Evolutionary conservation across 35 echinoderm and acorn worm species (phyloP).

Genomic region (Apostichopus parvimensis): DNA sequence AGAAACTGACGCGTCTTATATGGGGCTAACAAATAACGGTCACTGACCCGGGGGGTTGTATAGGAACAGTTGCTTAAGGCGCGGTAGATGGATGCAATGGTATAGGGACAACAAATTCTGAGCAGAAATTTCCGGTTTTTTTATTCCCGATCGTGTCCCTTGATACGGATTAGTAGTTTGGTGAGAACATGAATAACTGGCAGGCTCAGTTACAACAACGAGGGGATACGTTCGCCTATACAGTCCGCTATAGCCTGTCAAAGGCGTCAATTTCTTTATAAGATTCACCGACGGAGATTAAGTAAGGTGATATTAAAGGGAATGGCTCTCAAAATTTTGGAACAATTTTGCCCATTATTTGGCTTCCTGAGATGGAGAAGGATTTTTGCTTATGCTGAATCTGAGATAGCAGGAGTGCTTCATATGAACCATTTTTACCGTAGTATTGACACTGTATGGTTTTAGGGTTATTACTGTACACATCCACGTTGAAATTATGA

Average conservation of each 20-base stretch:
- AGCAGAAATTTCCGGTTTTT: conserved; percentile 45
- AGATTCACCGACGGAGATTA: neutral
- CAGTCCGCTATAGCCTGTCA: neutral
- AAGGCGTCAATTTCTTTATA: conserved; percentile 29
- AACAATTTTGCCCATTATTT: neutral
- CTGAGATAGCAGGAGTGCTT: no score
- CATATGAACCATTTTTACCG: no score
- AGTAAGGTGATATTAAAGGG: conserved; percentile 22
- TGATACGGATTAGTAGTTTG: conserved; percentile 41
- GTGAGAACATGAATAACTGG: conserved; percentile 17
- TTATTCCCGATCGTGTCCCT: conserved; percentile 21
- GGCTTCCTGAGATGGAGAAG: no score
- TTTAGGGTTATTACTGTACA: no score
- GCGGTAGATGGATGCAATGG: neutral
- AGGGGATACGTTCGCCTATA: neutral
- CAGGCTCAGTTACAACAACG: conserved; percentile 34
- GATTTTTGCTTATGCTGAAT: no score
- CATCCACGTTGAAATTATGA: no score
- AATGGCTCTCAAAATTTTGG: neutral
- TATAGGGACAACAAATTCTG: neutral
- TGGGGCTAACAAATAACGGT: conserved; percentile 33
- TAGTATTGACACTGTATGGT: no score
- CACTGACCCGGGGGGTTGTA: conserved; percentile 28
- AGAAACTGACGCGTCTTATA: neutral
- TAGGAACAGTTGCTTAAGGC: conserved; percentile 14